A percentile compares a stretch with the other conserved stretches of the same genome.
These are phyloP conservation scores for Microcebus ravelobensis DNA, from an alignment of 2,113 vertebrate genomes.

Conservation along the genomic window DNA sequence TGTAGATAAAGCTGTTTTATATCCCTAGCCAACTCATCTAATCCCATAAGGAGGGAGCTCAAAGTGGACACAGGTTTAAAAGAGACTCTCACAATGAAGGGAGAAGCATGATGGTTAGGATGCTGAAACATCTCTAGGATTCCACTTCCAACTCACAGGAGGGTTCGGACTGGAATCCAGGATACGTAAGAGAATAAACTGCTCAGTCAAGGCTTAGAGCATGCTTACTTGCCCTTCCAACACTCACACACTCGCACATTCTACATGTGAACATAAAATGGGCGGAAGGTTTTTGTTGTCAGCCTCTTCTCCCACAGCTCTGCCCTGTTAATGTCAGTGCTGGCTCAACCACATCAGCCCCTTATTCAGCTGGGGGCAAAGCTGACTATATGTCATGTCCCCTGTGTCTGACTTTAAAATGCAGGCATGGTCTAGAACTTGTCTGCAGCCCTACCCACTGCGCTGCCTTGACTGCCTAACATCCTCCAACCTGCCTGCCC, in stretches of 20 bases:
- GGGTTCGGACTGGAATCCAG: neutral
- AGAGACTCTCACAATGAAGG: neutral
- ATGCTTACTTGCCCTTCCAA: neutral
- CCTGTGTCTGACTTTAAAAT: neutral
- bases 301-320: neutral
- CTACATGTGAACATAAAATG: neutral
- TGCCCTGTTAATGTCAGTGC: neutral
- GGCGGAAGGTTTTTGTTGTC: neutral
- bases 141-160: neutral
- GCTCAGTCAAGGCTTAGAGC: neutral
- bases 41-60: neutral
- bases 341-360: neutral
- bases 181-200: neutral
- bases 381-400: too few relatives aligned
- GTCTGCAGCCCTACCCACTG: neutral
- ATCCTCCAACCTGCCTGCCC: neutral
- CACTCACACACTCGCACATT: neutral
- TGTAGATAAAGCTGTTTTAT: neutral
- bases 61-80: neutral
- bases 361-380: neutral
- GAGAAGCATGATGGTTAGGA: neutral
- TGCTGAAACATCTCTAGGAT: neutral
- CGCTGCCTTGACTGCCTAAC: too few relatives aligned
- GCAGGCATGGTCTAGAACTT: neutral
- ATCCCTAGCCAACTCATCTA: neutral